Base-by-base conservation (phyloP, 2,888 invertebrate species). In the Cinara cedri region DNA sequence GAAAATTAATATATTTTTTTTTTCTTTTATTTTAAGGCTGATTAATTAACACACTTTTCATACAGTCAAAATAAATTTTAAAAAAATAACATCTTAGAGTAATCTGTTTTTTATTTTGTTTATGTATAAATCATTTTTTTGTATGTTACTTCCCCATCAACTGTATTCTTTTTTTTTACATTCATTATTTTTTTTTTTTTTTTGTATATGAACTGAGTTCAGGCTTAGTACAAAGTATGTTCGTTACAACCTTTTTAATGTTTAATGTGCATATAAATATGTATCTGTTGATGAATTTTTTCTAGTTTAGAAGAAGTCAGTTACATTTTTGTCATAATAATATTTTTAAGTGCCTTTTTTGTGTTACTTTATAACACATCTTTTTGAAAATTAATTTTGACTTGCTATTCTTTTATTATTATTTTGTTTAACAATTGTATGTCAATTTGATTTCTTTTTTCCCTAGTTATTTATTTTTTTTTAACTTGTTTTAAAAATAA, bases 41-140 rank as follows among this genome's bases (percentile, higher is more conserved):
- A 78, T 78, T 78, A 78, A 70, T 78, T 78, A 78, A 78, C 68
- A 46, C 24, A 60, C 70, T 70, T 70, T 66, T 60, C 34, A 70
- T 49, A 65, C 65, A 54, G 21, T 63, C 54, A 65, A 4, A 34
- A 34, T 4, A 34, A 34, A 34, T 4, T 6, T 4, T 4, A 34
- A 34, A 34, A 34, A 34, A 54, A 75, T 10, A 44, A 54, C 24
- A 24, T 54, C 51, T 63, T 54, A 54, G 11, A 19, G 42, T 75
- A 65, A n/a, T 54, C 54, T 65, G 54, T 75, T 54, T 75, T 68
- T 65, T 46, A 46, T 24, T 71, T 72, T 65, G 71, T 75, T 75
- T 63, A 63, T 75, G 74, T 75, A 51, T 75, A 54, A 65, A 75
- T 75, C 9, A 65, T n/a, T 75, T 75, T 74, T 34, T 74, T 72